These are phyloP conservation scores for Campylomormyrus numenius DNA, from an alignment of 2,113 vertebrate genomes.

Conservation along the genomic window DNA sequence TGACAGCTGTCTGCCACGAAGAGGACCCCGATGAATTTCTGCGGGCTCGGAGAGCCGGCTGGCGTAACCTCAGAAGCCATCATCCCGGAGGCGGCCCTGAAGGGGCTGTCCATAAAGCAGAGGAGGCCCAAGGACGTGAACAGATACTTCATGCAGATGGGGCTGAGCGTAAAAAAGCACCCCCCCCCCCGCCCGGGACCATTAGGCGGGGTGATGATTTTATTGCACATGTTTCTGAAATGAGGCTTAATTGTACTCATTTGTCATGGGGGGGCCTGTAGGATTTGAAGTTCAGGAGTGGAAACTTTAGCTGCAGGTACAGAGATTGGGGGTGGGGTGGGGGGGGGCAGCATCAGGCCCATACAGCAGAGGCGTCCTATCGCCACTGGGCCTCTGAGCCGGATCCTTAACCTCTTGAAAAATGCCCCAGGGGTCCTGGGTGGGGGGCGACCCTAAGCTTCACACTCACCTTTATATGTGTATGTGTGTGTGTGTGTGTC, in stretches of 20 bases:
- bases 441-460: neutral
- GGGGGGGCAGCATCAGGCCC: neutral
- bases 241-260: slow-evolving; percentile 46
- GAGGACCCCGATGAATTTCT: neutral
- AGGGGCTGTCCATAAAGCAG: slow-evolving; percentile 43
- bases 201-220: slow-evolving; percentile 53
- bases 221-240: slow-evolving; percentile 42
- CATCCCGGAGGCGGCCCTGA: slow-evolving; percentile 12
- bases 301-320: slow-evolving; percentile 20
- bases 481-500: neutral
- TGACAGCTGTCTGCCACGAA: slow-evolving; percentile 6
- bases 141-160: slow-evolving; percentile 32
- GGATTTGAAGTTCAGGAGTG: slow-evolving; percentile 24
- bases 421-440: neutral
- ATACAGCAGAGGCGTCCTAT: neutral
- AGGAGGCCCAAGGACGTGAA: slow-evolving; percentile 41
- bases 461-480: neutral
- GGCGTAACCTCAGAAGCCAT: neutral
- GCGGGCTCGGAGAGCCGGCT: neutral
- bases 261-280: slow-evolving; percentile 37
- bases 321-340: neutral
- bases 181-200: neutral
- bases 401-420: neutral
- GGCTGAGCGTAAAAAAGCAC: slow-evolving; percentile 10
- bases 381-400: neutral